These are phyloP conservation scores for Triops longicaudatus DNA, from an alignment of 1,140 invertebrate genomes.

Conservation along the genomic window DNA sequence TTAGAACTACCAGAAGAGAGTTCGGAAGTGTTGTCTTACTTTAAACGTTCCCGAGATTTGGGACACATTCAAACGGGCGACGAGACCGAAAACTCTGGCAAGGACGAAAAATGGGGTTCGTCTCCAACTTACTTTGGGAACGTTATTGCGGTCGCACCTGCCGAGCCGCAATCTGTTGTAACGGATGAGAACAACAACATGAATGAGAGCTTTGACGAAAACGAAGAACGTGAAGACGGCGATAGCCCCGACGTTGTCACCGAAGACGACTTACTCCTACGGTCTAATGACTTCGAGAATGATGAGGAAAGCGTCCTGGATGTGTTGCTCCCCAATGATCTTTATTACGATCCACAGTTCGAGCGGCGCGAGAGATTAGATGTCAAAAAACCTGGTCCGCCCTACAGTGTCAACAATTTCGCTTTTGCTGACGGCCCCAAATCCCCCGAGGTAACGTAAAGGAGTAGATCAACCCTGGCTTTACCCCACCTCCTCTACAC, in stretches of 20 bases:
- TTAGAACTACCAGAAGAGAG: neutral
- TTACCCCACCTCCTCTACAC: neutral
- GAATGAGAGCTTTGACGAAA: conserved; percentile 13
- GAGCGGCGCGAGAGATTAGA: conserved; percentile 75
- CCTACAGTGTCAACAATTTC: conserved; percentile 52
- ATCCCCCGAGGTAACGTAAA: neutral
- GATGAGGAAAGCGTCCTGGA: conserved; percentile 34
- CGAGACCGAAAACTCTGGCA: conserved; percentile 20
- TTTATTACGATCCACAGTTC: conserved; percentile 49
- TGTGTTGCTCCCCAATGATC: conserved; percentile 1
- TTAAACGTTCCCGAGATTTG: neutral
- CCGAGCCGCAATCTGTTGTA: neutral
- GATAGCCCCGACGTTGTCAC: neutral
- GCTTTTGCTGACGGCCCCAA: conserved; percentile 40
- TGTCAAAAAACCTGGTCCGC: conserved; percentile 89
- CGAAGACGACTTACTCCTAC: conserved; percentile 20
- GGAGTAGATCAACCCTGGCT: neutral
- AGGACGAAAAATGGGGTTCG: neutral
- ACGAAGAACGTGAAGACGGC: conserved; percentile 22
- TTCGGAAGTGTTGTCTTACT: neutral
- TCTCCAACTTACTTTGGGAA: neutral
- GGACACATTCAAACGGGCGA: neutral
- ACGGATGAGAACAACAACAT: neutral
- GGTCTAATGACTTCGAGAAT: conserved; percentile 34
- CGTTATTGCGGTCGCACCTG: neutral